Base-by-base conservation (phyloP, 2,888 invertebrate genomes). In the Polietes domitor region DNA sequence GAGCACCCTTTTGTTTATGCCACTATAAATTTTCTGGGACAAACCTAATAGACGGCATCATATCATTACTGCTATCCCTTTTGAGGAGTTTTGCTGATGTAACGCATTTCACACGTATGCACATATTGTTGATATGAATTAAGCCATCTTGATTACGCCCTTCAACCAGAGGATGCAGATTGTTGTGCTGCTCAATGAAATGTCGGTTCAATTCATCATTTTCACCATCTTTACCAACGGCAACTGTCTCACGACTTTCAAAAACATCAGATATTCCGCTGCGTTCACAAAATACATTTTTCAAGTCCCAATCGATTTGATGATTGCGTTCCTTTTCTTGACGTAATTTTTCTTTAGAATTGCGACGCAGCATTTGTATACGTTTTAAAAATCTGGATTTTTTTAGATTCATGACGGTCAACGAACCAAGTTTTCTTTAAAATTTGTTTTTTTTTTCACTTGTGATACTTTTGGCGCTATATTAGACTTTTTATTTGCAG, bases 311-410 rank as follows among this genome's bases (percentile, higher is more conserved):
- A 79, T 86, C 85, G 26, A 86, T 53, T 28, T 68, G 73, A 19
- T 21, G 47, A 4, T 1, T 32, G 5, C 86, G 85, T 47, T 87
- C 84, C 58, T 87, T 86, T 58, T 89, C 87, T 73, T 87, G 87
- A 5, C 87, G 88, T 21, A 89, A 24, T 80, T 89, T 91, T 21
- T 90, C 88, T 75, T 88, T 90, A 21, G 90, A 89, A 72, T 88
- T 87, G 17, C 87, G 85, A 2, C 90, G 89, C 72, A 90, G 87
- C 84, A 88, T 87, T 88, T 90, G 91, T 70, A 90, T 90, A 72
- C 89, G 88, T 86, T 88, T 91, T 68, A 87, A 89, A 87, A 90
- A 91, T 89, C 89, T 90, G 17, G 89, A 91, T 86, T 89, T 90
- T 88, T 89, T 90, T 55, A 91, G 86, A 88, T 90, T 90, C 90